Percentiles rank a stretch among this genome's conserved stretches.
phyloP scores from a whole-genome alignment of 2,888 invertebrate species.

The Bellardia pandia region DNA sequence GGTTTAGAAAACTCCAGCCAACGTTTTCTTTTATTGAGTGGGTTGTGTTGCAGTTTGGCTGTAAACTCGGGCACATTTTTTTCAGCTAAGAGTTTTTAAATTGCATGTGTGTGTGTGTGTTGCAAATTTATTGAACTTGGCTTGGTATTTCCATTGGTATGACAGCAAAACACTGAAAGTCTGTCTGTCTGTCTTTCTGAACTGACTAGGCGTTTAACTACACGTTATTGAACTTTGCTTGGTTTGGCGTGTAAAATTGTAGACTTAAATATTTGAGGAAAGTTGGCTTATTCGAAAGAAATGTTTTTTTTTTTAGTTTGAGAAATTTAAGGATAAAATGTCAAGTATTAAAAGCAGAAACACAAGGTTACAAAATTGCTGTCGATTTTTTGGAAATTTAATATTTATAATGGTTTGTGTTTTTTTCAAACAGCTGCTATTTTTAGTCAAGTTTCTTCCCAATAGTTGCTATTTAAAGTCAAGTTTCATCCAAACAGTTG shows the following conservation, averaged over 20 bases:
- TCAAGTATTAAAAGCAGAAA: background rate
- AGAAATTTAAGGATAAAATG: constrained; percentile 28
- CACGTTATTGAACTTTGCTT: constrained; percentile 70
- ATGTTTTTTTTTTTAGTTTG: background rate
- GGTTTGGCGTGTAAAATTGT: background rate
- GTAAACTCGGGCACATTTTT: constrained; percentile 40
- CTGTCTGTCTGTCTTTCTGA: background rate
- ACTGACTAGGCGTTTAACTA: constrained; percentile 61
- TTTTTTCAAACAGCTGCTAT: too few species aligned
- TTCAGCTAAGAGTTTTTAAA: background rate
- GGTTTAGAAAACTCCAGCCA: constrained; percentile 16
- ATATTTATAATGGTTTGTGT: too few species aligned
- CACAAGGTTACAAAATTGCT: background rate
- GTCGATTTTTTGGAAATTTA: background rate
- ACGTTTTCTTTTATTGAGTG: constrained; percentile 41
- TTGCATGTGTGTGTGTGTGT: background rate
- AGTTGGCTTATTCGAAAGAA: constrained; percentile 21
- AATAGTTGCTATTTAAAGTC: background rate
- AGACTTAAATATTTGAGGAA: constrained; percentile 30
- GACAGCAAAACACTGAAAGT: background rate
- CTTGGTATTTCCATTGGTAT: constrained; percentile 12
- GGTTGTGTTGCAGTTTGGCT: constrained; percentile 20
- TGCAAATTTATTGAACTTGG: constrained; percentile 9
- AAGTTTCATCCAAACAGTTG: background rate
- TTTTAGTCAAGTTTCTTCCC: too few species aligned